Evolutionary conservation across 1,140 invertebrate genomes (phyloP).

Genomic region (Heliconius nattereri): DNA sequence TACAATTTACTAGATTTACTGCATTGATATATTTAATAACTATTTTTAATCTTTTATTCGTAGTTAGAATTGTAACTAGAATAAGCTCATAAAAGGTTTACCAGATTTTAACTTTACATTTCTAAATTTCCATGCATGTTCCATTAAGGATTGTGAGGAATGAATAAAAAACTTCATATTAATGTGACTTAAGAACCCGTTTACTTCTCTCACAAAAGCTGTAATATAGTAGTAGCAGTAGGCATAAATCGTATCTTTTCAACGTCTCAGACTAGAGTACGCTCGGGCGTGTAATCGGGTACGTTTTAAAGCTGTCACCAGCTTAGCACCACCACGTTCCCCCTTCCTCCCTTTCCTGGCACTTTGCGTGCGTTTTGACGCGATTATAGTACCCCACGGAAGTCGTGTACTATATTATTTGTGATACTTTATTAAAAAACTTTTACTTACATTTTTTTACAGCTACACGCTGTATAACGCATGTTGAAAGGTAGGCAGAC

Average conservation of each 20-base stretch:
- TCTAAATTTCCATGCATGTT: neutral
- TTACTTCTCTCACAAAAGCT: slow-evolving; percentile 21
- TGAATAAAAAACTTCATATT: neutral
- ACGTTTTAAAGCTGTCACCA: slow-evolving; percentile 72
- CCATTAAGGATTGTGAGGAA: neutral
- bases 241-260: slow-evolving; percentile 66
- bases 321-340: slow-evolving; percentile 61
- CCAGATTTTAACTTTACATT: neutral
- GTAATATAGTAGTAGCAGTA: slow-evolving; percentile 19
- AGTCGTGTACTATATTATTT: slow-evolving; percentile 70
- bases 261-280: slow-evolving; percentile 61
- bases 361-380: slow-evolving; percentile 79
- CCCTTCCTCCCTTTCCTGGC: slow-evolving; percentile 43
- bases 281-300: slow-evolving; percentile 74
- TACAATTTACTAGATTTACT: too few species aligned
- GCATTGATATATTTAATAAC: too few species aligned
- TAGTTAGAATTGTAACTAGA: neutral
- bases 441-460: neutral
- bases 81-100: neutral
- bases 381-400: slow-evolving; percentile 77
- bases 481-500: too few species aligned
- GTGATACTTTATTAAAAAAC: slow-evolving; percentile 25
- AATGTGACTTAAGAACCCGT: slow-evolving; percentile 6
- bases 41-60: neutral
- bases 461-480: too few species aligned